Evolutionary conservation across 2,113 vertebrate species (phyloP).

Genomic region (Manacus vitellinus): DNA sequence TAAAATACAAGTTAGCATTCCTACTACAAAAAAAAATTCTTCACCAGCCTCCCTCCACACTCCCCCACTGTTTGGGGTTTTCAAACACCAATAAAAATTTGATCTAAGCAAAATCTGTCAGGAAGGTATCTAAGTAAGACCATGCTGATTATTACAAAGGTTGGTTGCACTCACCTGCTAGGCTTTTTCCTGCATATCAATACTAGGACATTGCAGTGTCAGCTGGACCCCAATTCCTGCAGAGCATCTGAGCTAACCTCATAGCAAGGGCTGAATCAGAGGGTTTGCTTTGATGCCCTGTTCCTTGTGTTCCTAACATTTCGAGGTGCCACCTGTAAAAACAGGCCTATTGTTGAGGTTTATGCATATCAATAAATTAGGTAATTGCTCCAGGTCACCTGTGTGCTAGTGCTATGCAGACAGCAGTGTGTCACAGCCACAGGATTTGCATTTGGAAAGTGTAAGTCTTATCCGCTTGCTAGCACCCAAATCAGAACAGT

Average conservation of each 20-base stretch:
- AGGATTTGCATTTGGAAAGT: background rate
- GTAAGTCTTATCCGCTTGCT: background rate
- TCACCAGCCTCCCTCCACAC: background rate
- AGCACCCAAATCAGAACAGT: background rate
- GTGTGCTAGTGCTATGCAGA: background rate
- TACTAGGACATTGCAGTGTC: background rate
- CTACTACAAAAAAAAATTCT: background rate
- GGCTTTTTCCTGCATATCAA: background rate
- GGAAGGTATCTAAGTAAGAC: background rate
- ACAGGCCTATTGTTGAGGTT: background rate
- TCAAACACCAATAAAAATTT: conserved; percentile 1
- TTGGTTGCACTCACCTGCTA: background rate
- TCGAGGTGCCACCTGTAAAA: background rate
- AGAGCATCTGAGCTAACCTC: background rate
- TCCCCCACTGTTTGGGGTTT: background rate
- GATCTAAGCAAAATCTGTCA: background rate
- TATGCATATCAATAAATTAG: background rate
- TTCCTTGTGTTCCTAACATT: background rate
- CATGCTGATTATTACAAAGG: background rate
- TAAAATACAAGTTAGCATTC: background rate
- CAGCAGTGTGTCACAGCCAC: background rate
- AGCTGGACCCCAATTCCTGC: background rate
- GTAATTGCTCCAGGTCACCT: background rate
- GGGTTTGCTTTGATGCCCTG: background rate
- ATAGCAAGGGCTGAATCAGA: background rate